phyloP scores from a whole-genome alignment of 2,888 invertebrate species.

The Bimastos eiseni region DNA sequence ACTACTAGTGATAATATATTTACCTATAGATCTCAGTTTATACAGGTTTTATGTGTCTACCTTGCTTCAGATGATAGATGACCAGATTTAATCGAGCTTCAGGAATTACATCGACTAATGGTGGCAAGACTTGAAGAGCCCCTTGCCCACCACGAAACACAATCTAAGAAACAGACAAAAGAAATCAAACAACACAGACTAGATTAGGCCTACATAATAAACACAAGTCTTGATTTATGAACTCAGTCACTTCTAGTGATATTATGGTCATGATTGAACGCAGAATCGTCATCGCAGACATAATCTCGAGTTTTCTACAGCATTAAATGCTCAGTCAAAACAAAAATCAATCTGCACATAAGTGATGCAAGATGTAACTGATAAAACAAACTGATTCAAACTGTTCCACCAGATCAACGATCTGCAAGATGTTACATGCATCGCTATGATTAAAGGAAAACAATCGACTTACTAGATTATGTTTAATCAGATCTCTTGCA shows the following conservation, averaged over 20 bases:
- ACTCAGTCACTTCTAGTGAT: background rate
- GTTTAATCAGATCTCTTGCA: conserved; percentile 88
- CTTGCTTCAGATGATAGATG: conserved; percentile 85
- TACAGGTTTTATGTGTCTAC: conserved; percentile 48
- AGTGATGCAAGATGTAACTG: background rate
- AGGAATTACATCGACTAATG: conserved; percentile 89
- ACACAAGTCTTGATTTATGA: background rate
- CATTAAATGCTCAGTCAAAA: no score
- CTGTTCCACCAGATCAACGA: background rate
- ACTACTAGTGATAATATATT: no score
- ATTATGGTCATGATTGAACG: background rate
- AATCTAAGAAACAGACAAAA: conserved; percentile 65
- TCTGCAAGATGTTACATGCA: no score
- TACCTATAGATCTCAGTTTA: background rate
- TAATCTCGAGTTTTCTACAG: no score
- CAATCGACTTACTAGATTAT: conserved; percentile 72
- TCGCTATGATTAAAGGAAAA: no score
- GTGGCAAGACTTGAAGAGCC: conserved; percentile 87
- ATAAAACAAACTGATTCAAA: background rate
- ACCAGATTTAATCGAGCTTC: conserved; percentile 95
- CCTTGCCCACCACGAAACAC: conserved; percentile 93
- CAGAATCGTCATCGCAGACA: no score
- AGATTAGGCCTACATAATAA: no score
- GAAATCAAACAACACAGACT: background rate
- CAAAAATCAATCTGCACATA: background rate